phyloP scores from a whole-genome alignment of 2,113 vertebrate species.

The Gymnobelideus leadbeateri region DNA sequence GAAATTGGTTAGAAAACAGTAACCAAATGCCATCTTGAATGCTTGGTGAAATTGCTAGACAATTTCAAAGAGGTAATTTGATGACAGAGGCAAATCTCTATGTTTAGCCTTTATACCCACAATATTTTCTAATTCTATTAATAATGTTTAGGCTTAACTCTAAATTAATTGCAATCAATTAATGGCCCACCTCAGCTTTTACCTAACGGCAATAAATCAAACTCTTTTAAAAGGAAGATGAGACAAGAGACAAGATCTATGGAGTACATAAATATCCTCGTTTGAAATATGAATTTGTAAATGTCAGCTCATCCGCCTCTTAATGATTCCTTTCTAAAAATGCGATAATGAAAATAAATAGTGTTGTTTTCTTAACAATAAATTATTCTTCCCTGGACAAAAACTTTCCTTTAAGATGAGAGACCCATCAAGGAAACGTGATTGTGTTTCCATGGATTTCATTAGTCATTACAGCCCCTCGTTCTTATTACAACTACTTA shows the following conservation, averaged over 20 bases:
- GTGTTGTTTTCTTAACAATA: slow-evolving; percentile 45
- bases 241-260: slow-evolving; percentile 52
- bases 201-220: slow-evolving; percentile 59
- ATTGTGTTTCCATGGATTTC: slow-evolving; percentile 12
- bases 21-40: neutral
- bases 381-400: slow-evolving; percentile 15
- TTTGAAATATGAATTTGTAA: slow-evolving; percentile 64
- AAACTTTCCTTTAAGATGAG: neutral
- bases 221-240: slow-evolving; percentile 53
- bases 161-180: slow-evolving; percentile 65
- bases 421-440: neutral
- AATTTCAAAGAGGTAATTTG: slow-evolving; percentile 41
- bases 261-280: slow-evolving; percentile 31
- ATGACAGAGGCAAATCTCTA: neutral
- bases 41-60: neutral
- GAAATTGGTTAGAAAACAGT: neutral
- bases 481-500: neutral
- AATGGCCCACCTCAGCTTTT: slow-evolving; percentile 30
- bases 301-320: slow-evolving; percentile 37
- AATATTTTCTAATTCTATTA: neutral
- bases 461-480: neutral
- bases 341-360: slow-evolving; percentile 47
- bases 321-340: slow-evolving; percentile 62
- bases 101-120: neutral
- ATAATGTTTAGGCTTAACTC: slow-evolving; percentile 50